Conservation (phyloP, 2,888 invertebrate genomes). For the Eupithecia subumbrata region DNA sequence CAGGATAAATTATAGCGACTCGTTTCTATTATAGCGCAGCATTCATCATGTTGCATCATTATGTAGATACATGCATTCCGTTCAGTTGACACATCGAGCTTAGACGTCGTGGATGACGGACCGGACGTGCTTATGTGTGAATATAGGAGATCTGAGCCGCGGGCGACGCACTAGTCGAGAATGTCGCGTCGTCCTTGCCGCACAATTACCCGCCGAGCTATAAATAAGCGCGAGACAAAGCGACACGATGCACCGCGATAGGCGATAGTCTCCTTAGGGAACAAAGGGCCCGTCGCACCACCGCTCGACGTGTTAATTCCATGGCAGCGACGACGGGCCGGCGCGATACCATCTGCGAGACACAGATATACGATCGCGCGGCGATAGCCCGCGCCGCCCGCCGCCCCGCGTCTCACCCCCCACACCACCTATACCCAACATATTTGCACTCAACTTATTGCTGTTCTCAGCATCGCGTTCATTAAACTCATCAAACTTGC, state of each 20-base stretch:
- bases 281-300: constrained; percentile 24
- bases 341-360: constrained; percentile 41
- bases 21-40: neutral
- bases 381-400: neutral
- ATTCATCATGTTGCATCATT: neutral
- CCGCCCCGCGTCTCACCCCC: neutral
- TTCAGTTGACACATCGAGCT: neutral
- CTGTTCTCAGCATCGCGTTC: neutral
- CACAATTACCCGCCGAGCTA: constrained; percentile 39
- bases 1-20: constrained; percentile 16
- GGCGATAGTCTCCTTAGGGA: constrained; percentile 35
- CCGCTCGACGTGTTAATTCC: constrained; percentile 58
- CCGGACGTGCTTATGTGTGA: neutral
- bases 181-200: constrained; percentile 16
- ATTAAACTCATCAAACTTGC: neutral
- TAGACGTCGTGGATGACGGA: neutral
- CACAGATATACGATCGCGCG: constrained; percentile 44
- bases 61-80: neutral
- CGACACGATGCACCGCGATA: constrained; percentile 22
- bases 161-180: neutral
- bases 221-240: constrained; percentile 56
- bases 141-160: neutral
- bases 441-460: neutral
- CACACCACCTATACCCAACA: neutral
- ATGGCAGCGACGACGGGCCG: neutral